A percentile compares a stretch with the other conserved stretches of the same genome.
Conservation (phyloP, 1,140 invertebrate genomes). For the Plodia interpunctella region DNA sequence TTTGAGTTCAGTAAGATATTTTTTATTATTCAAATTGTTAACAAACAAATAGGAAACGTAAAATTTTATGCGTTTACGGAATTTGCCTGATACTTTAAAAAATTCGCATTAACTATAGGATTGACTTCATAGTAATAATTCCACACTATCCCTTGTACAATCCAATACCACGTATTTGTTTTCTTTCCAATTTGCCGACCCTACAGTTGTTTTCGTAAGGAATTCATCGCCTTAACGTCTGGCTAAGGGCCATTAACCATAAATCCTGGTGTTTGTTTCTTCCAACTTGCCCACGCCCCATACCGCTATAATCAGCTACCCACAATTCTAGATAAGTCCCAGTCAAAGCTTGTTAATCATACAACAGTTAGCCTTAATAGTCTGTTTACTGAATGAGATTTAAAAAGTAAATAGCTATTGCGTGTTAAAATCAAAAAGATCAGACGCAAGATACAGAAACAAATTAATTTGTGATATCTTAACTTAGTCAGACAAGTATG, state of each 20-base stretch:
- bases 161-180: background rate
- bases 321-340: slow-evolving; percentile 45
- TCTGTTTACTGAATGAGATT: no score
- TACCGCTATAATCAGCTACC: slow-evolving; percentile 61
- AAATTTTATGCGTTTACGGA: no score
- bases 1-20: no score
- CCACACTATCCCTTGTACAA: background rate
- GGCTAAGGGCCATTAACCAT: slow-evolving; percentile 60
- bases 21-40: no score
- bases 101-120: background rate
- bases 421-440: no score
- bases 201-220: slow-evolving; percentile 41
- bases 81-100: no score
- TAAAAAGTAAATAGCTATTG: no score
- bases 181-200: slow-evolving; percentile 8
- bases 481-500: no score
- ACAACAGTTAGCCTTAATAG: slow-evolving; percentile 25
- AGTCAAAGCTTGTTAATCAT: slow-evolving; percentile 38
- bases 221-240: slow-evolving; percentile 60
- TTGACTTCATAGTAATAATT: background rate
- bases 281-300: slow-evolving; percentile 38
- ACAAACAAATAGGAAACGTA: no score
- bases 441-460: no score
- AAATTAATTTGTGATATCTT: no score
- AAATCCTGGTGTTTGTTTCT: slow-evolving; percentile 64